phyloP scores from a whole-genome alignment of 37 sponge, comb jelly and placozoan species.

The Amphimedon queenslandica region DNA sequence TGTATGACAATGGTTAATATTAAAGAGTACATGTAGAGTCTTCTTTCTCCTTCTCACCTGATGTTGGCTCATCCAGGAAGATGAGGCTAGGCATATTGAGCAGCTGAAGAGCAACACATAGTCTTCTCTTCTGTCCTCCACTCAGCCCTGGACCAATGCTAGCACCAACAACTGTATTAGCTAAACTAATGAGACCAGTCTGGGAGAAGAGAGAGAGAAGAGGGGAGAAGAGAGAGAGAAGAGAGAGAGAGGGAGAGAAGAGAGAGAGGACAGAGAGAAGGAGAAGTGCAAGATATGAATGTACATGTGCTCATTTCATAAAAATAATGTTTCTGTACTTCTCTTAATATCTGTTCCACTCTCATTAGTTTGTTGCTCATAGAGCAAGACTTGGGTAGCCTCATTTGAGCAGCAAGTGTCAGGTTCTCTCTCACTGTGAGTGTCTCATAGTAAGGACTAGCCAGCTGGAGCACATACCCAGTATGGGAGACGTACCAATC shows the following conservation, averaged over 20 bases:
- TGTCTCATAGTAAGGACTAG: slow-evolving; percentile 61
- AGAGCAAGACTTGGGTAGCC: slow-evolving; percentile 14
- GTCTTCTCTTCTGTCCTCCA: slow-evolving; percentile 85
- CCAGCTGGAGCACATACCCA: slow-evolving; percentile 67
- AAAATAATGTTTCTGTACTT: slow-evolving; percentile 19
- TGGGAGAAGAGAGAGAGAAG: slow-evolving; percentile 82
- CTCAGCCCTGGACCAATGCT: slow-evolving; percentile 81
- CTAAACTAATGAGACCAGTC: slow-evolving; percentile 68
- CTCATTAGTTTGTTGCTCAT: slow-evolving; percentile 23
- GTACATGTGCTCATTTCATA: background rate
- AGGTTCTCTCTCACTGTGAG: slow-evolving; percentile 73
- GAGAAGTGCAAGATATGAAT: background rate
- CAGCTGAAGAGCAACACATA: slow-evolving; percentile 67
- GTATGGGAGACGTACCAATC: slow-evolving; percentile 60
- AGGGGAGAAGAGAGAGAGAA: slow-evolving; percentile 10
- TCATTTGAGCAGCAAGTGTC: slow-evolving; percentile 56
- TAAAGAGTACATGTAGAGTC: background rate
- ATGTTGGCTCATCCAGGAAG: slow-evolving; percentile 81
- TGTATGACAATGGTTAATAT: too few relatives aligned
- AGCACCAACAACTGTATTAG: slow-evolving; percentile 80
- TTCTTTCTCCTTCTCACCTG: slow-evolving; percentile 24
- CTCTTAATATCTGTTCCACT: slow-evolving; percentile 51
- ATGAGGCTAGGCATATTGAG: slow-evolving; percentile 57
- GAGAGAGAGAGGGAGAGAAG: background rate
- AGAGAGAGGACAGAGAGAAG: too few relatives aligned